Evolutionary conservation across 2,888 invertebrate species (phyloP).

Genomic region (Drosophila pegasa): DNA sequence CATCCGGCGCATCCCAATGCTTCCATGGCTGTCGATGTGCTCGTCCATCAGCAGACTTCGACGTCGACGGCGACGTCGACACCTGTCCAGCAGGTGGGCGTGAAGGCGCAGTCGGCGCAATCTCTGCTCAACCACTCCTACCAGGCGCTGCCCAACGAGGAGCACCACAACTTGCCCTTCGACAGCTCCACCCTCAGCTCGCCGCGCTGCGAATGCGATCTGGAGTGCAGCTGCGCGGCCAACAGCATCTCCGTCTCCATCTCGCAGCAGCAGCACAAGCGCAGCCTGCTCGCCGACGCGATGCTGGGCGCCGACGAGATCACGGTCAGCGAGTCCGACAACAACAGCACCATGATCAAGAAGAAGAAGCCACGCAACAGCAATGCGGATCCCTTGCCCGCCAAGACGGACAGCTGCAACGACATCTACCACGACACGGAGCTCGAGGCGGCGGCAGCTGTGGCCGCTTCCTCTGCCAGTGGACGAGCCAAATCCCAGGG

Average conservation of each 20-base stretch:
- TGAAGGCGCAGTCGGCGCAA: slow-evolving; percentile 75
- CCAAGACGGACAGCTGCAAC: slow-evolving; percentile 63
- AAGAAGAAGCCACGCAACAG: slow-evolving; percentile 63
- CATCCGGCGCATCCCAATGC: slow-evolving; percentile 57
- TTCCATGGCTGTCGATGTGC: slow-evolving; percentile 79
- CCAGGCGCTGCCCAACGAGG: slow-evolving; percentile 77
- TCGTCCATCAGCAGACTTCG: slow-evolving; percentile 78
- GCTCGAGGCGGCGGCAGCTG: slow-evolving; percentile 48
- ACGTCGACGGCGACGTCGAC: slow-evolving; percentile 37
- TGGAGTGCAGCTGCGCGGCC: slow-evolving; percentile 76
- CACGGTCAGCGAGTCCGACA: slow-evolving; percentile 82
- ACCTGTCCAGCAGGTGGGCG: slow-evolving; percentile 51
- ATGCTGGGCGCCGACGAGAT: slow-evolving; percentile 82
- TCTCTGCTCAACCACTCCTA: slow-evolving; percentile 82
- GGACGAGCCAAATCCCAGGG: slow-evolving; percentile 58
- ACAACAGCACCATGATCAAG: slow-evolving; percentile 81
- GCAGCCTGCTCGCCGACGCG: slow-evolving; percentile 66
- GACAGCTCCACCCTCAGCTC: slow-evolving; percentile 54
- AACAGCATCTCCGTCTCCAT: slow-evolving; percentile 25
- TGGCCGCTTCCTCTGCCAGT: slow-evolving; percentile 42
- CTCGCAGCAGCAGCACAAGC: slow-evolving; percentile 47
- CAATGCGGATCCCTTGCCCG: slow-evolving; percentile 48
- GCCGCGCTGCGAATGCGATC: slow-evolving; percentile 78
- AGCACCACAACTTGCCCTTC: slow-evolving; percentile 55
- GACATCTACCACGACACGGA: slow-evolving; percentile 73